Evolutionary conservation across 2,888 invertebrate genomes (phyloP).

Genomic region (Linnaemya tessellans): DNA sequence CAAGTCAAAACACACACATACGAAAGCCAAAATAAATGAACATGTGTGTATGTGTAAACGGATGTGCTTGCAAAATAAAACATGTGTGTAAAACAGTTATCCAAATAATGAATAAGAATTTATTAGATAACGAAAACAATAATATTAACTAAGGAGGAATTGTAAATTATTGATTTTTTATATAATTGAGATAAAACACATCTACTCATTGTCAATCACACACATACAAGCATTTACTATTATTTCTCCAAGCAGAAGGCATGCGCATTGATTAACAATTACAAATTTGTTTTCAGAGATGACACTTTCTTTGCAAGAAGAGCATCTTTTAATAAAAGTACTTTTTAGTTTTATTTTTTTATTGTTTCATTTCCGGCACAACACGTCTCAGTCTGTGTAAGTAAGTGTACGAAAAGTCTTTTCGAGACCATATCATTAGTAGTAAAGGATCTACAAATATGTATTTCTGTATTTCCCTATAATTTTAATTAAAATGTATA

Average conservation of each 20-base stretch:
- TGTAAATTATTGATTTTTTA: slow-evolving; percentile 70
- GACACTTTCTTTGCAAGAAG: not conserved
- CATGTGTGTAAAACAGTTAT: slow-evolving; percentile 46
- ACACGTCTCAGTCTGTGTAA: too few relatives aligned
- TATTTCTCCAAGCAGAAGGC: slow-evolving; percentile 31
- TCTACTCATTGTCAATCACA: slow-evolving; percentile 7
- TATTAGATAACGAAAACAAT: slow-evolving; percentile 37
- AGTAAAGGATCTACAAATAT: too few relatives aligned
- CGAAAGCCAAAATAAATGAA: slow-evolving; percentile 13
- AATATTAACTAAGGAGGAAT: slow-evolving; percentile 43
- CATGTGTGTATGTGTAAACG: slow-evolving; percentile 15
- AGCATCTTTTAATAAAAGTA: not conserved
- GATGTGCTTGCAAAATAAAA: not conserved
- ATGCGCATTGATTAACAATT: slow-evolving; percentile 55
- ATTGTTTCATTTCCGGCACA: too few relatives aligned
- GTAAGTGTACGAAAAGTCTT: too few relatives aligned
- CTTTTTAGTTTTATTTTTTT: not conserved
- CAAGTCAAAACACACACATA: slow-evolving; percentile 25
- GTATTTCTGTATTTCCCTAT: too few relatives aligned
- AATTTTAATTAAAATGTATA: too few relatives aligned
- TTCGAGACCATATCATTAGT: too few relatives aligned
- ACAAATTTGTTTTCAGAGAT: not conserved
- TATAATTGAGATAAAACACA: slow-evolving; percentile 55
- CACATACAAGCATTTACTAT: not conserved
- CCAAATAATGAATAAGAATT: slow-evolving; percentile 40